Evolutionary conservation across 2,113 vertebrate species (phyloP).

Genomic region (Cricetomys ansorgei): DNA sequence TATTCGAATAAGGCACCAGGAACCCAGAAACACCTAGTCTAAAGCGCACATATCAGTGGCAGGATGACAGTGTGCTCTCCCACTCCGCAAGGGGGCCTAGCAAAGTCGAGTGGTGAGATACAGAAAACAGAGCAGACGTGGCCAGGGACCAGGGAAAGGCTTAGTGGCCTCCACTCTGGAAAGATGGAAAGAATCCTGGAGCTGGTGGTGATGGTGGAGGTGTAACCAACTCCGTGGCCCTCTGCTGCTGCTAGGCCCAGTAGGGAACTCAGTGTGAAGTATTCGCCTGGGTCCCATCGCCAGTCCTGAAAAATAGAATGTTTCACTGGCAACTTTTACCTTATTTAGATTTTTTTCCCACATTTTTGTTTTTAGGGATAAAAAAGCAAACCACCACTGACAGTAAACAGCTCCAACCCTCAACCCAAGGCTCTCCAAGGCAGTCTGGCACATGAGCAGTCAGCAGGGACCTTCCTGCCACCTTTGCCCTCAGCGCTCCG

Average conservation of each 20-base stretch:
- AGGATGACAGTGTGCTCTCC: accelerated
- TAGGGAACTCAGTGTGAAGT: background rate
- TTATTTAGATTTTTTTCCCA: background rate
- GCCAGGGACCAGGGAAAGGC: accelerated
- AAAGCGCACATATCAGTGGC: background rate
- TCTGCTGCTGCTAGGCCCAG: background rate
- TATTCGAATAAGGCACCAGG: background rate
- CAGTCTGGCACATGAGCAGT: accelerated
- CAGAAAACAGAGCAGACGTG: background rate
- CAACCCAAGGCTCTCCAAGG: accelerated
- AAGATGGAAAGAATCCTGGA: background rate
- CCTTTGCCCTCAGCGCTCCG: background rate
- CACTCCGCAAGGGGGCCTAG: background rate
- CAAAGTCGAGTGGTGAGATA: background rate
- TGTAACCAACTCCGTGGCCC: accelerated
- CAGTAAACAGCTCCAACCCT: background rate
- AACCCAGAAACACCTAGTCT: background rate
- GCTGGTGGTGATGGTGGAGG: accelerated
- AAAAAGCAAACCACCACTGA: background rate
- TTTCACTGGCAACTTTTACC: background rate
- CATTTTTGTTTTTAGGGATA: background rate
- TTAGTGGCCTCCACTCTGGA: background rate
- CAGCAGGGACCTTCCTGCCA: background rate
- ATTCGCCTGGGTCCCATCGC: background rate
- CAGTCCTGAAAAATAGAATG: background rate